Evolutionary conservation across 1,140 invertebrate genomes (phyloP), one percentile per base, ranked within the genome.

Genomic region (Prorops nasuta): DNA sequence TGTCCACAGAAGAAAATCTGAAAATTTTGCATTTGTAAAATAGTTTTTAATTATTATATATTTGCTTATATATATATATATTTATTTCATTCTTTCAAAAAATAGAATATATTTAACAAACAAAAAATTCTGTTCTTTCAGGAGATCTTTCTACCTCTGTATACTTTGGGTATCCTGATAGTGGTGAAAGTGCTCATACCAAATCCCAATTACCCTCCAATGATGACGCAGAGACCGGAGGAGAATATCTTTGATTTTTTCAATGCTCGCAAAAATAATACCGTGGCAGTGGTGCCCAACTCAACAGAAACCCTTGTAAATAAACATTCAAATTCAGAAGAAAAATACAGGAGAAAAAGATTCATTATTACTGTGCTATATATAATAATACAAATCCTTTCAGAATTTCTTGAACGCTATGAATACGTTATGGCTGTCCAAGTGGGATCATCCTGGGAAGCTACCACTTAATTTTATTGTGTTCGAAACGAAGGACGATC

Each of bases 81-180:
- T n/a, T n/a, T n/a, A n/a, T n/a, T n/a, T n/a, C n/a, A n/a, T n/a
- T n/a, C n/a, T n/a, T n/a, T n/a, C n/a, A n/a, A n/a, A n/a, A n/a
- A n/a, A n/a, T n/a, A n/a, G n/a, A n/a, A n/a, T n/a, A n/a, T n/a
- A n/a, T n/a, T n/a, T n/a, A n/a, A n/a, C n/a, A n/a, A n/a, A n/a
- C n/a, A n/a, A n/a, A n/a, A n/a, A n/a, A n/a, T 31, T 28, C 16
- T 35, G 51, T 32, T 52, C 56, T 79, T 78, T 4, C 75, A 90
- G 87, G 88, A 90, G 75, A 79, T 89, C 18, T 76, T 89, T 53
- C 72, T 89, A 40, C 87, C 88, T 8, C 77, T 89, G 1, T 88
- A 88, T 61, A 88, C 85, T 9, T 71, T 90, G 42, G 81, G 83
- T 12, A 81, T 88, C 44, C 74, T 89, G 44, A 88, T 88, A 56